Evolutionary conservation across 2,797 vertebrate species (phyloP).

Genomic region (Podargus strigoides): DNA sequence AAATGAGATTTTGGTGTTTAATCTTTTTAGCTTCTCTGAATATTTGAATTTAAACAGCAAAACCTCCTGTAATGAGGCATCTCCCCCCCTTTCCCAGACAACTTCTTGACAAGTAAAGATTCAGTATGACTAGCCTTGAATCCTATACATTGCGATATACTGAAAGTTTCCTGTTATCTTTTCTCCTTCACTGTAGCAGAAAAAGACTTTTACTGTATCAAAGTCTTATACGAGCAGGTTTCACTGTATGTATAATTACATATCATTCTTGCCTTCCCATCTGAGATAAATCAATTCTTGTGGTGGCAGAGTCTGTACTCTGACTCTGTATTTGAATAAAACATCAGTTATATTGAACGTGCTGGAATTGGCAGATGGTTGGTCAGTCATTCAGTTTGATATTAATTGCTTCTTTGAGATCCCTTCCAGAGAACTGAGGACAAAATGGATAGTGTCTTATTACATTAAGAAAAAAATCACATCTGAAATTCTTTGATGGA

Average conservation of each 20-base stretch:
- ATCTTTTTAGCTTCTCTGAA: neutral
- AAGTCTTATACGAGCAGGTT: neutral
- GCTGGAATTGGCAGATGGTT: conserved; percentile 51
- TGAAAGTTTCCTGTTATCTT: neutral
- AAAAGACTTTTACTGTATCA: neutral
- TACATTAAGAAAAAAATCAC: conserved; percentile 21
- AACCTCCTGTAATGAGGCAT: neutral
- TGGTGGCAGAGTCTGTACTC: conserved; percentile 10
- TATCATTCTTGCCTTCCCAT: neutral
- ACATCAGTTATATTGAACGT: conserved; percentile 38
- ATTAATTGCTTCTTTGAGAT: conserved; percentile 61
- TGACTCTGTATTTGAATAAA: conserved; percentile 21
- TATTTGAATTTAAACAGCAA: neutral
- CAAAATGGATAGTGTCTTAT: conserved; percentile 42
- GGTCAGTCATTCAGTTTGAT: conserved; percentile 56
- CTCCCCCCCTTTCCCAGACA: neutral
- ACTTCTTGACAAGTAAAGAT: neutral
- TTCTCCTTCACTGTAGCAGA: neutral
- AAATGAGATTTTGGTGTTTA: neutral
- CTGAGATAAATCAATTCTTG: conserved; percentile 16
- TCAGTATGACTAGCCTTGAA: neutral
- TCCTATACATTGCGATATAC: neutral
- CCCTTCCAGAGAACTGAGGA: conserved; percentile 30
- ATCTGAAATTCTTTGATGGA: conserved; percentile 40
- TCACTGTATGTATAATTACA: neutral